Conservation (phyloP, 2,797 vertebrate species). For the Luscinia megarhynchos region DNA sequence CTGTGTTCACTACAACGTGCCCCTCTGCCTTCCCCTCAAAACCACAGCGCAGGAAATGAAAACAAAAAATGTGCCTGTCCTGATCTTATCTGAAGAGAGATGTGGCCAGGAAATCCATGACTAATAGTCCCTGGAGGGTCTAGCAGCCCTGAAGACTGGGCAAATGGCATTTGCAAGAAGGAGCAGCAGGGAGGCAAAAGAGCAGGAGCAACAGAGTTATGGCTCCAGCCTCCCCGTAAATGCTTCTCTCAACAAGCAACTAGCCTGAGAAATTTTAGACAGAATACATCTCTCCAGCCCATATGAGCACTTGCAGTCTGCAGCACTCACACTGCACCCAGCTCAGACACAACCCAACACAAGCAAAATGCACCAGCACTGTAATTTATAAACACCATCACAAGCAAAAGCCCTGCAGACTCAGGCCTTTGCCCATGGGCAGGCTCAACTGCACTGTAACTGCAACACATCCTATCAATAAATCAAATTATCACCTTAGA, state of each 20-base stretch:
- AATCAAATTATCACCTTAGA: neutral
- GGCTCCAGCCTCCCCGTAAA: neutral
- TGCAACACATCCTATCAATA: neutral
- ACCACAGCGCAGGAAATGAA: fast-evolving
- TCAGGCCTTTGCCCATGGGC: neutral
- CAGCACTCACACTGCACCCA: neutral
- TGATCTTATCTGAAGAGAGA: neutral
- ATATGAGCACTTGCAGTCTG: neutral
- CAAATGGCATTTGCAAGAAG: neutral
- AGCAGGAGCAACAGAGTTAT: neutral
- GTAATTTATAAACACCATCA: neutral
- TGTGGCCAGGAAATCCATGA: neutral
- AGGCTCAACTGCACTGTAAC: neutral
- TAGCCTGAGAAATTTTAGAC: neutral
- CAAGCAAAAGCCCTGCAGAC: neutral
- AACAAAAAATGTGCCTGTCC: neutral
- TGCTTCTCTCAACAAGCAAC: neutral
- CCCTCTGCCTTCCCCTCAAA: neutral
- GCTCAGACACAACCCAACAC: neutral
- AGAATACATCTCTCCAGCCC: neutral
- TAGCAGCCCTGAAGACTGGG: neutral
- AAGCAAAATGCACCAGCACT: neutral
- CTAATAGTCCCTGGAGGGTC: neutral
- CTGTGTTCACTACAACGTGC: neutral
- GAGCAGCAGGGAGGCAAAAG: neutral